Base-by-base conservation (phyloP, 2,113 vertebrate species). In the Garra rufa region DNA sequence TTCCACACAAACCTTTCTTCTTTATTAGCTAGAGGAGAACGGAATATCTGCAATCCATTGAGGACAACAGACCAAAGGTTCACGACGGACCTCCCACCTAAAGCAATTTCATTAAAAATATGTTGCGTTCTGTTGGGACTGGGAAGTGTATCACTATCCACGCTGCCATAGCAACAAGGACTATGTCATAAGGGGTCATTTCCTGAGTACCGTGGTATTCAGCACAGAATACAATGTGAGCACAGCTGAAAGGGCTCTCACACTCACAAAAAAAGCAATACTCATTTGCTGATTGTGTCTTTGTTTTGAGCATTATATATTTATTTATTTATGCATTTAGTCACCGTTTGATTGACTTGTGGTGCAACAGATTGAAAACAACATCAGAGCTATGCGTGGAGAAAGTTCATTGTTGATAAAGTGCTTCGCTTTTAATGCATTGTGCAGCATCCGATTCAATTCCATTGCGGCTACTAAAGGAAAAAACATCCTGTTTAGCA, bases 111-210 rank as follows among this genome's bases (percentile, higher is more conserved):
- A 88, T 84, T 77, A 88, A 86, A 88, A 81, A 76, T 63, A 10
- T 61, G 28, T 30, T 43, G 44, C 70, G n/a, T 76, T 50, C 69
- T 76, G 67, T 83, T 82, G 87, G 82, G 61, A 46, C 41, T 74
- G 79, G 84, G 88, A 86, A 85, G 80, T 86, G 87, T 86, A 87
- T 88, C 85, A 82, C 55, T 46, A 82, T 73, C 73, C 69, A 50
- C 57, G 87, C 87, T 91, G 76, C 89, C 90, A 91, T 91, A 89
- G 91, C 86, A 92, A 92, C 91, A 82, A 75, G 52, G 67, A 83
- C 74, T 57, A 87, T 78, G 83, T 83, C 87, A 83, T 83, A 88
- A 87, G 77, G 65, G 84, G 88, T 87, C 87, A 86, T 82, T 87
- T 86, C 85, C 86, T 90, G 84, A 83, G 84, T 86, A 87, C 86